Evolutionary conservation across 2,888 invertebrate species (phyloP).

Genomic region (Frankliniella intonsa): DNA sequence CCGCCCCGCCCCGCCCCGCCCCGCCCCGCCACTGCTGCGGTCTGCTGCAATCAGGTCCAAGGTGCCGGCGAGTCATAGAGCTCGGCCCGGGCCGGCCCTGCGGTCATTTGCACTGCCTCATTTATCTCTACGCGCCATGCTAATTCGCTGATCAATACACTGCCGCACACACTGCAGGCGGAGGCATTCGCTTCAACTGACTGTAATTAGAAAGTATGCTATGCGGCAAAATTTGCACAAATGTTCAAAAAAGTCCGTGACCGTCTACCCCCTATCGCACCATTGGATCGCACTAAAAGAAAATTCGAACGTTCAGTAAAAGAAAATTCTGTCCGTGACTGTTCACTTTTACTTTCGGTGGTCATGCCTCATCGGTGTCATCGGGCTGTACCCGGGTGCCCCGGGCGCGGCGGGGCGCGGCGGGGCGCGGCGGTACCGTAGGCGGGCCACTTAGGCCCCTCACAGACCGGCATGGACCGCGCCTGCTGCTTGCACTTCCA

Average conservation of each 20-base stretch:
- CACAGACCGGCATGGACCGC: not conserved
- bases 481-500: constrained; percentile 11
- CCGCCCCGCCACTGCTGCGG: no score
- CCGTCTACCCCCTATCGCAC: no score
- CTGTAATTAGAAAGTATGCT: no score
- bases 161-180: not conserved
- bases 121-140: not conserved
- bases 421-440: constrained; percentile 12
- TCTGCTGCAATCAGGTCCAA: no score
- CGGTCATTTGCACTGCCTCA: constrained; percentile 11
- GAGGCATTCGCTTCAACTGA: not conserved
- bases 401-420: constrained; percentile 6
- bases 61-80: no score
- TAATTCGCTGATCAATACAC: not conserved
- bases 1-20: no score
- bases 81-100: constrained; percentile 5
- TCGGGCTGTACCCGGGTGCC: not conserved
- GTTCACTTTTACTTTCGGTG: not conserved
- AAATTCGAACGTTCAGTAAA: no score
- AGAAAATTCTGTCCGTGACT: no score
- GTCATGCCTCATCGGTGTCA: not conserved
- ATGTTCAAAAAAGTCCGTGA: no score
- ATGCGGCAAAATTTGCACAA: no score
- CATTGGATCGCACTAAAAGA: no score
- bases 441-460: constrained; percentile 22